These are phyloP conservation scores for Gobiocypris rarus DNA, from an alignment of 2,113 vertebrate species.

Conservation along the genomic window DNA sequence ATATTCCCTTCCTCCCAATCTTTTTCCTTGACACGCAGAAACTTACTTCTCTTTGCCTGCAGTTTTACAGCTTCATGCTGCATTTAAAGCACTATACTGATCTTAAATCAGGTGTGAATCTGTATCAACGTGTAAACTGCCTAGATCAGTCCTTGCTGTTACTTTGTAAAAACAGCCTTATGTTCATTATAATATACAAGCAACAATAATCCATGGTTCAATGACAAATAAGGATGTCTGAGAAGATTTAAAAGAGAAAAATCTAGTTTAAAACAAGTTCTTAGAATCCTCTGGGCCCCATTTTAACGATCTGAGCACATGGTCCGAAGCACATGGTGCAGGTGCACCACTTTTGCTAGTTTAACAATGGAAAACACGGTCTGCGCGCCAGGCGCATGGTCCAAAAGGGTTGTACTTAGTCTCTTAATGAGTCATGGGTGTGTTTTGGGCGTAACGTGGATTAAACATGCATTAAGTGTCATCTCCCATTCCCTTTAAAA, in stretches of 20 bases:
- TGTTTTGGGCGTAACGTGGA: no score
- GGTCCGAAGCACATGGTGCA: no score
- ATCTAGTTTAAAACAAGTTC: not conserved
- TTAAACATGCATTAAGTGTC: no score
- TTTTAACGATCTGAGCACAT: no score
- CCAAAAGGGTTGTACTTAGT: no score
- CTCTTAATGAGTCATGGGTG: no score
- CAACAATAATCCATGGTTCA: not conserved
- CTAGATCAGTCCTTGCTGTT: not conserved
- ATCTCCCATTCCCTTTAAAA: no score
- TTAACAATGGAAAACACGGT: no score
- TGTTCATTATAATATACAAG: not conserved
- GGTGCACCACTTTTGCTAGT: no score
- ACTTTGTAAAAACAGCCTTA: not conserved
- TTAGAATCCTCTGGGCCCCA: not conserved
- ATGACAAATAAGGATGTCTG: not conserved
- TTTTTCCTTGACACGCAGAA: not conserved
- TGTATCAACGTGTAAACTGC: not conserved
- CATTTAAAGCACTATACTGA: not conserved
- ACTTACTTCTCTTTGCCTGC: not conserved
- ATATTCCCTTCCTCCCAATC: slow-evolving; percentile 24
- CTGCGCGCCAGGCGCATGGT: no score
- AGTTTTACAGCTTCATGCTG: not conserved
- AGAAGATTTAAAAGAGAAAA: not conserved
- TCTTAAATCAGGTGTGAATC: not conserved